These are phyloP conservation scores for Hesperophylax magnus DNA, from an alignment of 1,140 invertebrate genomes.

Conservation along the genomic window DNA sequence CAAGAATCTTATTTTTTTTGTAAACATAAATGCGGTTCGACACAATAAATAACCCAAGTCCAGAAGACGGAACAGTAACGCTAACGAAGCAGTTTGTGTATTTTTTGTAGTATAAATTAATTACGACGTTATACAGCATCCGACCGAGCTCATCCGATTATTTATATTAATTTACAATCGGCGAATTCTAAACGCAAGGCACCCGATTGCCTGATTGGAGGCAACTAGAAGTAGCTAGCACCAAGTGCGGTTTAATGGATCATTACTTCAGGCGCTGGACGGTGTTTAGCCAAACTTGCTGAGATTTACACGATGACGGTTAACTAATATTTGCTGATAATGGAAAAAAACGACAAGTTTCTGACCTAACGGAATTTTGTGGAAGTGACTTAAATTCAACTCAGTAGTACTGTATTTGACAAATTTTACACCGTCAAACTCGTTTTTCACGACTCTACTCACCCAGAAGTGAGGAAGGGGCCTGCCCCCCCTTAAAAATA, in stretches of 20 bases:
- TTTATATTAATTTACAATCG: constrained; percentile 52
- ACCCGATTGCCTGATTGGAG: constrained; percentile 4
- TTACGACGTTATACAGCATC: constrained; percentile 24
- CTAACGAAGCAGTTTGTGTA: constrained; percentile 8
- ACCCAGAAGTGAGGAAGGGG: too few relatives aligned
- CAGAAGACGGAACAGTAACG: constrained; percentile 5
- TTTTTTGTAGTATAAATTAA: constrained; percentile 38
- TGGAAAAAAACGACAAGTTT: too few relatives aligned
- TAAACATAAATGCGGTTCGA: constrained; percentile 17
- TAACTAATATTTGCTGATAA: too few relatives aligned
- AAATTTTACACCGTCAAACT: too few relatives aligned
- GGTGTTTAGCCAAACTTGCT: too few relatives aligned
- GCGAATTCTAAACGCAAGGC: constrained; percentile 37
- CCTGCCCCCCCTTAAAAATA: too few relatives aligned
- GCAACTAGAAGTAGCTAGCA: neutral
- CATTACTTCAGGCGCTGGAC: constrained; percentile 20
- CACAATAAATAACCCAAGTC: neutral
- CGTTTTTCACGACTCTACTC: too few relatives aligned
- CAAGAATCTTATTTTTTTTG: neutral
- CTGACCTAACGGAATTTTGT: too few relatives aligned
- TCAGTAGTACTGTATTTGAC: too few relatives aligned
- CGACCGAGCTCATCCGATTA: constrained; percentile 38
- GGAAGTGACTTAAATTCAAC: too few relatives aligned
- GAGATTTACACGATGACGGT: too few relatives aligned
- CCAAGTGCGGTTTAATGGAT: constrained; percentile 51